Conservation (phyloP, 2,113 vertebrate genomes). For the Bucco capensis region DNA sequence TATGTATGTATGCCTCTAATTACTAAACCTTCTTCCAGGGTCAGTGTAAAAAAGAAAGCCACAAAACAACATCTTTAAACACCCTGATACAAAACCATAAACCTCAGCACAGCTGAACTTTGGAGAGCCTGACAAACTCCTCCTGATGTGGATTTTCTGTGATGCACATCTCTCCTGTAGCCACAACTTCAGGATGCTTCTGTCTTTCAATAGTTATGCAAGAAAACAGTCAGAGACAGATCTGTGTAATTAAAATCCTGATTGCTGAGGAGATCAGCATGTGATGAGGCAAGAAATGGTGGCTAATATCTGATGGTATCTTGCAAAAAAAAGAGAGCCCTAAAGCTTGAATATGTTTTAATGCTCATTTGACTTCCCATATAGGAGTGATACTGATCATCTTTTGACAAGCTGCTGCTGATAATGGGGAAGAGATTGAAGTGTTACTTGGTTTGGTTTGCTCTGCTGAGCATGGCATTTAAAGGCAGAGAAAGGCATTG, state of each 20-base stretch:
- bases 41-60: neutral
- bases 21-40: neutral
- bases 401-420: slow-evolving; percentile 10
- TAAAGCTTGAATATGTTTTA: slow-evolving; percentile 56
- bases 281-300: slow-evolving; percentile 56
- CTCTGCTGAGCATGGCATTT: neutral
- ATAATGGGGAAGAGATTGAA: too few relatives aligned
- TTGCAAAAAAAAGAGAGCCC: slow-evolving; percentile 23
- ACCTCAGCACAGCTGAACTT: neutral
- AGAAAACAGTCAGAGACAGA: slow-evolving; percentile 50
- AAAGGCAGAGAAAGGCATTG: neutral
- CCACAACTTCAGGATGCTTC: neutral
- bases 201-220: slow-evolving; percentile 25
- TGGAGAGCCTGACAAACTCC: neutral
- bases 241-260: slow-evolving; percentile 57
- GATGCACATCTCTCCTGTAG: neutral
- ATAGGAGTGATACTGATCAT: slow-evolving; percentile 26
- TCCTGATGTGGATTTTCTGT: neutral
- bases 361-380: slow-evolving; percentile 48
- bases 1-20: neutral
- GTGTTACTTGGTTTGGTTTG: neutral
- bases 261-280: slow-evolving; percentile 40
- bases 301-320: slow-evolving; percentile 59
- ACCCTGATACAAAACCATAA: neutral
- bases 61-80: neutral